Evolutionary conservation across 2,113 vertebrate genomes (phyloP).

Genomic region (Camelus dromedarius): DNA sequence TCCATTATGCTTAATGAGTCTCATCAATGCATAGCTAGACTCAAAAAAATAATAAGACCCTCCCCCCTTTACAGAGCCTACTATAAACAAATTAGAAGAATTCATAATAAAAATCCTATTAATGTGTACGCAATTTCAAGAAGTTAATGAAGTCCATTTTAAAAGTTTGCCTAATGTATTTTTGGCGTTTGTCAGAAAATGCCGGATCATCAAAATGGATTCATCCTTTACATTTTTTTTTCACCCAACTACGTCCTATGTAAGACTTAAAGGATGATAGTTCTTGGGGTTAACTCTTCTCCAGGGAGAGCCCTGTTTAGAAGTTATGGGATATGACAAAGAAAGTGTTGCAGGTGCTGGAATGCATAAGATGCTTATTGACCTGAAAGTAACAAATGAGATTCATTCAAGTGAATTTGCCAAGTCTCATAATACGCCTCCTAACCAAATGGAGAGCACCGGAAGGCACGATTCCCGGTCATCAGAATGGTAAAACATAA

Average conservation of each 20-base stretch:
- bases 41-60: slow-evolving; percentile 83
- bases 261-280: slow-evolving; percentile 50
- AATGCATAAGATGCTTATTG: slow-evolving; percentile 27
- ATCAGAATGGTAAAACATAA: neutral
- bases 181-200: slow-evolving; percentile 75
- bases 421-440: slow-evolving; percentile 3
- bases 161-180: slow-evolving; percentile 80
- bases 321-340: neutral
- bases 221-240: neutral
- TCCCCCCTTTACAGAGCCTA: slow-evolving; percentile 65
- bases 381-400: slow-evolving; percentile 68
- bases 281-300: slow-evolving; percentile 61
- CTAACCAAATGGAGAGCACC: neutral
- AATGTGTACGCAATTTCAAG: slow-evolving; percentile 81
- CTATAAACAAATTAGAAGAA: slow-evolving; percentile 86
- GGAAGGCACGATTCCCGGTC: neutral
- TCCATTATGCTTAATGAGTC: slow-evolving; percentile 87
- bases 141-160: slow-evolving; percentile 84
- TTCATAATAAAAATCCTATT: slow-evolving; percentile 87
- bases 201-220: slow-evolving; percentile 72
- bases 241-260: neutral
- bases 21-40: slow-evolving; percentile 83
- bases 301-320: slow-evolving; percentile 34
- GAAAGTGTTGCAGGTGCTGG: slow-evolving; percentile 20
- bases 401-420: slow-evolving; percentile 15